Conservation (phyloP, 64 coral and sea anemone genomes). For the Orbicella faveolata region DNA sequence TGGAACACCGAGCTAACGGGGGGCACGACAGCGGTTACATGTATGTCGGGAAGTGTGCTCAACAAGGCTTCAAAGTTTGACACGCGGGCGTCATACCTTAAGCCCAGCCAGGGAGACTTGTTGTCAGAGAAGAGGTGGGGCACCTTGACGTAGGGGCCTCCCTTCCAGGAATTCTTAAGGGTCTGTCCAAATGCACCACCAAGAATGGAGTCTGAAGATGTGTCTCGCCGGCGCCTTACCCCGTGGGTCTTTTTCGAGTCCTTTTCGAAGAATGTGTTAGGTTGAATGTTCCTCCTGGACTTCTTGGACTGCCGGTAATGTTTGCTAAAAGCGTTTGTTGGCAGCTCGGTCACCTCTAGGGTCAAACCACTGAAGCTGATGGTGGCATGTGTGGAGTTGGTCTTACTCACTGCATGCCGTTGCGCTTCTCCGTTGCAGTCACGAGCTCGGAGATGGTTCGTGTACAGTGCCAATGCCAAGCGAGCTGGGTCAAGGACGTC, state of each 20-base stretch:
- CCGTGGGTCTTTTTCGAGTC: no score
- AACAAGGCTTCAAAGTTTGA: slow-evolving; percentile 37
- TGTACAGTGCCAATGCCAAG: slow-evolving; percentile 29
- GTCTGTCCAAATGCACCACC: slow-evolving; percentile 17
- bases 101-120: neutral
- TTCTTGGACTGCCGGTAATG: no score
- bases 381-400: slow-evolving; percentile 23
- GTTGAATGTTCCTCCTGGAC: no score
- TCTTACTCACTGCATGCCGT: slow-evolving; percentile 27
- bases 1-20: slow-evolving; percentile 24
- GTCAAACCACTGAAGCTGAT: slow-evolving; percentile 21
- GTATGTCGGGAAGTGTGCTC: neutral
- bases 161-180: slow-evolving; percentile 35
- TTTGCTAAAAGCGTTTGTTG: no score
- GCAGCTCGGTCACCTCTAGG: no score
- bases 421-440: slow-evolving; percentile 34
- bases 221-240: neutral
- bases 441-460: slow-evolving; percentile 36
- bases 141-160: slow-evolving; percentile 28
- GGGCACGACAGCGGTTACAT: slow-evolving; percentile 26
- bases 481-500: slow-evolving; percentile 24
- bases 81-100: slow-evolving; percentile 26
- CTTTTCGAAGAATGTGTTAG: no score
- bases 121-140: neutral
- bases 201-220: slow-evolving; percentile 21